Evolutionary conservation across 2,113 vertebrate species (phyloP), one percentile per base, ranked within the genome.

Genomic region (Crotophaga sulcirostris): DNA sequence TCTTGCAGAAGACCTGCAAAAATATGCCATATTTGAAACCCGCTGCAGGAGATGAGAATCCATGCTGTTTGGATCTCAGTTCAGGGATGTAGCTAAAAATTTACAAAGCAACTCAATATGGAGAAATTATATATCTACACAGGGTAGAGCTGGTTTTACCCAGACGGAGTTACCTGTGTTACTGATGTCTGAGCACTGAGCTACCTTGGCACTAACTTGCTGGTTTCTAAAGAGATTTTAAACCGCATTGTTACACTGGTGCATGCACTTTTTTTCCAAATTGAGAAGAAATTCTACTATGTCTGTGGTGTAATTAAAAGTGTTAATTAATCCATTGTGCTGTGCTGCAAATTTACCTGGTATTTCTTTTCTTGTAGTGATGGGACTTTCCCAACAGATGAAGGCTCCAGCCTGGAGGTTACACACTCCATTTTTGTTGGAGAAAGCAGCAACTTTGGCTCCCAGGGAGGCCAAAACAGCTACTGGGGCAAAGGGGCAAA

Each of bases 401-500:
- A 94, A 42, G 59, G 97, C 68, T 97, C 96, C 56, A 96, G 95
- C 81, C 84, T 93, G 45, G 97, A 98, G 82, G 94, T 96, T 36
- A 44, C 94, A 24, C 25, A 2, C 56, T 97, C 96, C 66, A 82
- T 96, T 92, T 97, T 97, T 94, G 87, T 96, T 86, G 97, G 97
- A 51, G 96, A 97, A 95, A 98, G 93, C 82, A 96, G 91, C 68
- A 97, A 96, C 58, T 62, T 91, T 73, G 97, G 97, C 52, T 97
- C 94, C 38, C 91, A 94, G 44, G 84, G 97, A 88, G 96, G 95
- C 59, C 96, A 95, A 77, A 98, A 97, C 91, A 97, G 96, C 94
- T 98, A 97, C 93, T 97, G 97, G 94, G 97, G 97, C 38, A 97
- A 89, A 87, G 98, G 97, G 52, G 92, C 95, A 69, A 90, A 94